phyloP scores from a whole-genome alignment of 2,113 vertebrate species.

The Saimiri boliviensis region DNA sequence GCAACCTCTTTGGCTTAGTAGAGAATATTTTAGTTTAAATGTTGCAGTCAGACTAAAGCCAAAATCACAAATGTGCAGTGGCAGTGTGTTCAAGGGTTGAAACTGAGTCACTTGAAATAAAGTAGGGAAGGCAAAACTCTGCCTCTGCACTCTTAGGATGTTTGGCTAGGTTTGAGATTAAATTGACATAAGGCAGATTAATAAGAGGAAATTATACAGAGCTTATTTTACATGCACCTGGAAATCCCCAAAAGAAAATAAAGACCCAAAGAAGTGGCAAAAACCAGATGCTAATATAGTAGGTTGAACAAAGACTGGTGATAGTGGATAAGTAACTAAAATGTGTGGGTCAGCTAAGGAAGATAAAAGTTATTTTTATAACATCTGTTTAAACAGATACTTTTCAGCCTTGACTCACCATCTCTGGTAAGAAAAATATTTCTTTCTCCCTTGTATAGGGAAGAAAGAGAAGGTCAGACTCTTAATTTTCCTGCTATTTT shows the following conservation, averaged over 20 bases:
- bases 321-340: not conserved
- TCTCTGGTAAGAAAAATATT: not conserved
- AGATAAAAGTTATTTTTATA: not conserved
- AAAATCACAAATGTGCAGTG: not conserved
- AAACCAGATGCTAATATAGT: not conserved
- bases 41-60: not conserved
- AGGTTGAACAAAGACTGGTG: not conserved
- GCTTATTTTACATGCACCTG: not conserved
- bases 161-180: not conserved
- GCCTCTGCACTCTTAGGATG: not conserved
- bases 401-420: not conserved
- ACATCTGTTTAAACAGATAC: not conserved
- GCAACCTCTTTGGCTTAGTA: not conserved
- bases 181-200: not conserved
- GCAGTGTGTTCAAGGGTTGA: not conserved
- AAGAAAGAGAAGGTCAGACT: not conserved
- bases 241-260: not conserved
- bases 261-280: not conserved
- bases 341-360: not conserved
- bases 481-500: not conserved
- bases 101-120: not conserved
- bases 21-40: slow-evolving; percentile 30
- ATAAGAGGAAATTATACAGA: not conserved
- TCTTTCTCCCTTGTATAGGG: not conserved
- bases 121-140: not conserved